Base-by-base conservation (phyloP, 2,888 invertebrate genomes). In the Nezara viridula region DNA sequence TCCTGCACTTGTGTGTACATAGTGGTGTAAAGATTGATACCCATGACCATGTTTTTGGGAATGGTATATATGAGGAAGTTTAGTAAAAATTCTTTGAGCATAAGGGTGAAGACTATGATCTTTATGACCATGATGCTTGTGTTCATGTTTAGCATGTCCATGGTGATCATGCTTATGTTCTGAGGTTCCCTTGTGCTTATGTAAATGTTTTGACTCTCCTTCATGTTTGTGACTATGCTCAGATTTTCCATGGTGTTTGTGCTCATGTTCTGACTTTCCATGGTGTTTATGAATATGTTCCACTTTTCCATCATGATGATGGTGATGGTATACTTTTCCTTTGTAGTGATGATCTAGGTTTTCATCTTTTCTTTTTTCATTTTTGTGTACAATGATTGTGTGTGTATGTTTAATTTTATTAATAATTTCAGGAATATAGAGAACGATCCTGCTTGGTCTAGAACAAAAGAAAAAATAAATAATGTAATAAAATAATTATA, bases 161-260 rank as follows among this genome's bases (percentile, higher is more conserved):
- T 91, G 90, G 50, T 91, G 91, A 73, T 90, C 90, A 60, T 91
- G 91, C 44, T 89, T 89, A 87, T 91, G 90, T 3, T 89, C 88
- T 27, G 86, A 89, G 49, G 91, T 90, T 14, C 91, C 91, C 27
- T 91, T 91, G 77, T 92, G 92, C 52, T 91, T 91, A 89, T 92
- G 91, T 32, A 89, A 88, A 52, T 91, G 91, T 85, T 91, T 86
- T 40, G 89, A 88, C 86, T 90, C 90, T 24, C 90, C 90, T 32
- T 89, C 88, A 81, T 91, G 91, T 49, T 89, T 90, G 66, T 91
- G 91, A 10, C 77, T 86, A 47, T 91, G 91, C 24, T 91, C 86
- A 16, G 60, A 37, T 60, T 91, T 90, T 1, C 91, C 91, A 49
- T 91, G 90, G 52, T 91, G 91, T 81, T 91, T 91, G 87, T 91